Conservation (phyloP, 2,888 invertebrate genomes). For the Rambutsinella grinnellia region DNA sequence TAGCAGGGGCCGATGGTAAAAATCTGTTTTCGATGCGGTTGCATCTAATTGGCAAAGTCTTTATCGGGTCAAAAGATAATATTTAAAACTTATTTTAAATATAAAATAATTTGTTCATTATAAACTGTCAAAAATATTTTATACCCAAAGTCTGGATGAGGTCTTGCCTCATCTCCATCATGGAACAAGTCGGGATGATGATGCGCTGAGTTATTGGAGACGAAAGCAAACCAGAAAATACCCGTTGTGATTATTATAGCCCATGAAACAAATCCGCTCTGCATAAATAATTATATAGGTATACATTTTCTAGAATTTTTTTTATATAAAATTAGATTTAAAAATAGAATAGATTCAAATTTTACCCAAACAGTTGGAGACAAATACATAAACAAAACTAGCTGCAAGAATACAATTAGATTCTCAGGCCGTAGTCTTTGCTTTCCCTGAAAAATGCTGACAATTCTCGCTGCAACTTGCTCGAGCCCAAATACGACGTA, state of each 20-base stretch:
- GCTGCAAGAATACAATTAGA: constrained; percentile 43
- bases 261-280: constrained; percentile 54
- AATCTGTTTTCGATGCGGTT: constrained; percentile 48
- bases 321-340: background rate
- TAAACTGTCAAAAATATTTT: background rate
- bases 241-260: constrained; percentile 48
- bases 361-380: constrained; percentile 44
- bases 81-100: background rate
- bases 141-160: constrained; percentile 64
- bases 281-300: background rate
- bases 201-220: constrained; percentile 82
- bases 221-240: constrained; percentile 70
- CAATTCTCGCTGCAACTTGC: constrained; percentile 38
- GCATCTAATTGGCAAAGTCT: constrained; percentile 57
- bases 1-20: constrained; percentile 44
- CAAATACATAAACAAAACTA: constrained; percentile 36
- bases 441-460: constrained; percentile 42
- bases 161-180: constrained; percentile 81
- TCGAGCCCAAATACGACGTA: constrained; percentile 39
- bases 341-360: background rate
- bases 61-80: background rate
- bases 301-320: no score
- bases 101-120: background rate
- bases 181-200: constrained; percentile 82
- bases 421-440: constrained; percentile 47